These are phyloP conservation scores for Sylvilagus floridanus DNA, from an alignment of 2,797 vertebrate species.

Conservation along the genomic window DNA sequence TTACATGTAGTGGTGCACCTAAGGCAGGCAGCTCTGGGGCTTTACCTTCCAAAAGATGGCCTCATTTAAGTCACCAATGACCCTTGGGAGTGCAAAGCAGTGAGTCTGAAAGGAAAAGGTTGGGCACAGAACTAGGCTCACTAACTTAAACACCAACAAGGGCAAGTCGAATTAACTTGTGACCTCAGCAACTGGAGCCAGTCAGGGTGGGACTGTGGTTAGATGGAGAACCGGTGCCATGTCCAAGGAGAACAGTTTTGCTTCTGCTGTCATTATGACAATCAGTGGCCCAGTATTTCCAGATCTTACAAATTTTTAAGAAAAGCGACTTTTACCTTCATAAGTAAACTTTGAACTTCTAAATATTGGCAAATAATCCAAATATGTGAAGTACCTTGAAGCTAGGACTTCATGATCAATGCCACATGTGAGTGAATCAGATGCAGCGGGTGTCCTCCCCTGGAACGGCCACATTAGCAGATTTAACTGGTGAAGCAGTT, in stretches of 20 bases:
- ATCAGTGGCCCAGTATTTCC: neutral
- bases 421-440: neutral
- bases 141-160: neutral
- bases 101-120: neutral
- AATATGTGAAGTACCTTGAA: neutral
- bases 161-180: neutral
- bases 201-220: neutral
- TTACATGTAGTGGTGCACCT: neutral
- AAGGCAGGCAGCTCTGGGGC: neutral
- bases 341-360: slow-evolving; percentile 17
- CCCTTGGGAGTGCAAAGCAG: neutral
- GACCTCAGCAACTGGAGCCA: neutral
- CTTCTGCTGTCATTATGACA: neutral
- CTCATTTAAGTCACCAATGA: neutral
- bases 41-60: neutral
- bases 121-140: neutral
- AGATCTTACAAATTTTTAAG: neutral
- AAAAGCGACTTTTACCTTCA: slow-evolving; percentile 25
- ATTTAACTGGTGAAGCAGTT: neutral
- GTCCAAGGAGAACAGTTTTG: neutral
- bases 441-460: neutral
- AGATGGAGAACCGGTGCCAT: neutral
- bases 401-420: neutral
- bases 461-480: neutral
- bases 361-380: slow-evolving; percentile 34